Evolutionary conservation across 2,113 vertebrate species (phyloP), one percentile per base, ranked within the genome.

Genomic region (Seriola rivoliana): DNA sequence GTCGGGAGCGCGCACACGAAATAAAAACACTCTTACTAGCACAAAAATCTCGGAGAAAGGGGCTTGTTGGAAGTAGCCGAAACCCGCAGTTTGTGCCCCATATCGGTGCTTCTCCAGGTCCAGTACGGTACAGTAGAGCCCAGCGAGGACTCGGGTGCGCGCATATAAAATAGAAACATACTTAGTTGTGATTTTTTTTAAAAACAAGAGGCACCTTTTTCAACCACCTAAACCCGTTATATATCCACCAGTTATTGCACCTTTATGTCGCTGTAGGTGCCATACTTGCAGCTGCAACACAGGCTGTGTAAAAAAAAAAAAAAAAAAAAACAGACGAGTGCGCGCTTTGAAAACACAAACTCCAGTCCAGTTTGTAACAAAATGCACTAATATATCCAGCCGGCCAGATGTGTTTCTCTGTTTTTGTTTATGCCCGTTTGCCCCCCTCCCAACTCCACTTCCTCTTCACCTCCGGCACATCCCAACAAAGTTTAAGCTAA

Each of bases 1-100:
- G 82, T 80, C 91, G 89, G 93, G 92, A 91, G 93, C 93, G 94
- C 94, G 93, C 94, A 54, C 25, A 71, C 62, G 16, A 72, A 69
- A 86, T 21, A 81, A 87, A 58, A 92, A 92, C 82, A 81, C 71
- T 75, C 71, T 36, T 62, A 48, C n/a, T 46, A 36, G 54, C 52
- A 42, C 23, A 60, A 46, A 55, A 21, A 14, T 6, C 32, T 40
- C 8, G 29, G 75, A 21, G 74, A 62, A 29, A 40, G 21, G 58
- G 62, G 40, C 40, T 42, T 19, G 19, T 46, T 44, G 11, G 80
- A 73, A 85, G 81, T 70, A 52, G 66, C 34, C 52, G 52, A 78
- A 57, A 75, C 32, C 75, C 46, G 77, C 66, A 68, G 52, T 60
- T 77, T 69, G 54, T 32, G 50, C 58, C 29, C 66, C 58, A 19